A percentile compares a stretch with the other conserved stretches of the same genome.
Conservation (phyloP, 2,888 invertebrate species). For the Rotaria magnacalcarata region DNA sequence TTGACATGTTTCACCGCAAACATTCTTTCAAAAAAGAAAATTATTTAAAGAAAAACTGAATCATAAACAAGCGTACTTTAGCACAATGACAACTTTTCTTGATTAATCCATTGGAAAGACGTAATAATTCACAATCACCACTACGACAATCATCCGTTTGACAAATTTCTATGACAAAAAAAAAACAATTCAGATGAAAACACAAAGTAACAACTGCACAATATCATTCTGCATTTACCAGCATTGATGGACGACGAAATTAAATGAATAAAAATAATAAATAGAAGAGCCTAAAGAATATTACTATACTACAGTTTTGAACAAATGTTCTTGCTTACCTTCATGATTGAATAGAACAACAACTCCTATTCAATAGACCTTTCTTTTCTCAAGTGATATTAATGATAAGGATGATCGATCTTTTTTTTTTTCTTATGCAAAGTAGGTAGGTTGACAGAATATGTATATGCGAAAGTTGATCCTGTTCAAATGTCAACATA, state of each 20-base stretch:
- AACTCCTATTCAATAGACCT: background rate
- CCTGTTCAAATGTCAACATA: constrained; percentile 29
- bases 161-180: background rate
- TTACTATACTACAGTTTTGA: background rate
- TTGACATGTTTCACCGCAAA: constrained; percentile 21
- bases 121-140: constrained; percentile 10
- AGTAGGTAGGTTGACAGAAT: background rate
- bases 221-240: background rate
- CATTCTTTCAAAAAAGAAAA: background rate
- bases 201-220: background rate
- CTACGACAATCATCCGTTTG: constrained; percentile 8
- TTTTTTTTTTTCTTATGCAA: background rate
- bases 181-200: background rate
- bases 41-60: background rate
- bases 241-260: background rate
- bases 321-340: background rate
- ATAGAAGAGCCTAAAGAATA: background rate
- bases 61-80: background rate
- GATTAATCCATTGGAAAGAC: background rate
- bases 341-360: background rate
- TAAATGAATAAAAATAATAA: background rate
- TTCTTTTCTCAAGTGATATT: background rate
- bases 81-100: background rate
- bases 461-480: constrained; percentile 15
- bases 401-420: background rate